Evolutionary conservation across 2,888 invertebrate species (phyloP).

Genomic region (Celastrina argiolus): DNA sequence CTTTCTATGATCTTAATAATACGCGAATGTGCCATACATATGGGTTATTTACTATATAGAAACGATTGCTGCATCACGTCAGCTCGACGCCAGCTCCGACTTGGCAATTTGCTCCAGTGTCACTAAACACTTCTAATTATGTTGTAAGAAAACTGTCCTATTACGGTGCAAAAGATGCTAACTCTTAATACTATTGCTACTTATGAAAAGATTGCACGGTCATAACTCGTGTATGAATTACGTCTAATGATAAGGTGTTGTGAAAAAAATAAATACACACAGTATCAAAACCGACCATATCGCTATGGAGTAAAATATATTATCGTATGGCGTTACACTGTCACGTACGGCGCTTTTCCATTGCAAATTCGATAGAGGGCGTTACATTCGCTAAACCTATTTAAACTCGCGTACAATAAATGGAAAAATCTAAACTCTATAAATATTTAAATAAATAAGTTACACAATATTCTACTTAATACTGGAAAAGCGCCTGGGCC

Average conservation of each 20-base stretch:
- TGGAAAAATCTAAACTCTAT: constrained; percentile 13
- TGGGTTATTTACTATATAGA: constrained; percentile 43
- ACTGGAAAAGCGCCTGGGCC: constrained; percentile 16
- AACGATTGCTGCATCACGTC: constrained; percentile 40
- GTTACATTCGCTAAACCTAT: not conserved
- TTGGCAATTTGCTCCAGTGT: not conserved
- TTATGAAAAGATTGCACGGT: constrained; percentile 28
- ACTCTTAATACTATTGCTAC: constrained; percentile 32
- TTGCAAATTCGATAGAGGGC: not conserved
- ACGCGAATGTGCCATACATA: constrained; percentile 53
- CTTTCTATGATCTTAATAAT: constrained; percentile 54
- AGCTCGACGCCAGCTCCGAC: constrained; percentile 44
- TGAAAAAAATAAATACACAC: constrained; percentile 22
- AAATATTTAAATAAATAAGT: constrained; percentile 13
- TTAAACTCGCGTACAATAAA: not conserved
- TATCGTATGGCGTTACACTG: not conserved
- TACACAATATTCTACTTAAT: not conserved
- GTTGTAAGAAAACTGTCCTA: constrained; percentile 30
- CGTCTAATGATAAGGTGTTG: constrained; percentile 44
- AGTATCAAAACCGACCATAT: constrained; percentile 13
- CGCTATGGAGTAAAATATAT: constrained; percentile 1
- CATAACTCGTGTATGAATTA: constrained; percentile 41
- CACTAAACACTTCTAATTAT: constrained; percentile 26
- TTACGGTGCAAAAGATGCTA: constrained; percentile 35
- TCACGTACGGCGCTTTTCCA: constrained; percentile 5